phyloP scores from a whole-genome alignment of 2,797 vertebrate species.

The Thalassophryne amazonica region DNA sequence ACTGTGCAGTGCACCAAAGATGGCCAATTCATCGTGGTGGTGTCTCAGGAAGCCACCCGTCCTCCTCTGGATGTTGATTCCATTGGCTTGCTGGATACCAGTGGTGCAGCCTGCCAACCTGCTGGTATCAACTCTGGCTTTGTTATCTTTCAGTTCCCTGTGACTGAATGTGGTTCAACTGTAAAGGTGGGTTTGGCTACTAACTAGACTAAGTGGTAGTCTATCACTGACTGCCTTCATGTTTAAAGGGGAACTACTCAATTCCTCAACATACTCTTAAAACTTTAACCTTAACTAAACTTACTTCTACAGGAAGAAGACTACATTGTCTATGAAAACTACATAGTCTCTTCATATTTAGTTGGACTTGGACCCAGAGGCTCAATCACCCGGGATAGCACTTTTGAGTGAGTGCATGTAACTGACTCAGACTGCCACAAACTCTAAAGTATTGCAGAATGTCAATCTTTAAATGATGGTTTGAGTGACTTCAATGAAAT shows the following conservation, averaged over 20 bases:
- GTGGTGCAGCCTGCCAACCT: constrained; percentile 47
- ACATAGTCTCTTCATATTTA: constrained; percentile 71
- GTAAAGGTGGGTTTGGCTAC: constrained; percentile 41
- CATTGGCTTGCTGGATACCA: constrained; percentile 53
- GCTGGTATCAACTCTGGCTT: constrained; percentile 58
- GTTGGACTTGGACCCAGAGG: constrained; percentile 72
- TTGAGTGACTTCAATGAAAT: too few relatives aligned
- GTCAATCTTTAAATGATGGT: too few relatives aligned
- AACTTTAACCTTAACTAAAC: too few relatives aligned
- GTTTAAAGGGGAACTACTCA: too few relatives aligned
- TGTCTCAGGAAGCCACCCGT: constrained; percentile 64
- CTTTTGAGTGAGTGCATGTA: constrained; percentile 71
- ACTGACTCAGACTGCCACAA: not conserved
- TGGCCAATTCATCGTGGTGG: constrained; percentile 77
- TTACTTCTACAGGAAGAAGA: constrained; percentile 59
- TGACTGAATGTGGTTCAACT: constrained; percentile 71
- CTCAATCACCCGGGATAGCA: constrained; percentile 75
- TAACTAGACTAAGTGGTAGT: too few relatives aligned
- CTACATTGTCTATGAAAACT: constrained; percentile 75
- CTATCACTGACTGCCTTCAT: too few relatives aligned
- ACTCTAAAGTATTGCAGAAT: too few relatives aligned
- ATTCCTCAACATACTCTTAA: too few relatives aligned
- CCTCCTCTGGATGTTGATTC: constrained; percentile 64
- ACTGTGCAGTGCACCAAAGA: constrained; percentile 78
- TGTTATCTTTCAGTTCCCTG: constrained; percentile 74